Conservation (phyloP, 2,113 vertebrate genomes). For the Oplegnathus fasciatus region DNA sequence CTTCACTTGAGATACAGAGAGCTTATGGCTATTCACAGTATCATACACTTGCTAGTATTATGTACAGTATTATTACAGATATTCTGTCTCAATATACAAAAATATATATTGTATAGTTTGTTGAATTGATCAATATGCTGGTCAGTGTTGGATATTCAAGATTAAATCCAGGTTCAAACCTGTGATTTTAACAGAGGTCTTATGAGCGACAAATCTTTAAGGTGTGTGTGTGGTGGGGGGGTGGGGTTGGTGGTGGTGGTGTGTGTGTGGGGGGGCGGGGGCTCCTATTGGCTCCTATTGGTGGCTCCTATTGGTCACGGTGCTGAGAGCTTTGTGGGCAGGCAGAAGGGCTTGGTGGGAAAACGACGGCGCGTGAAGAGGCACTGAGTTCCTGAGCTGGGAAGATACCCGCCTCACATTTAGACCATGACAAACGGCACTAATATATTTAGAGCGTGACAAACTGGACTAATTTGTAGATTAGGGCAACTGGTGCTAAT, state of each 20-base stretch:
- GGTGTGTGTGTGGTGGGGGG: conserved; percentile 64
- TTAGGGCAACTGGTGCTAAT: conserved; percentile 89
- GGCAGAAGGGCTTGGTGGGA: conserved; percentile 88
- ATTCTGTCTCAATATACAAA: not conserved
- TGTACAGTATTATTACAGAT: not conserved
- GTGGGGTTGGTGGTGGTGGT: too few relatives aligned
- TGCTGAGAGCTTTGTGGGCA: conserved; percentile 88
- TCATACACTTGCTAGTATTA: not conserved
- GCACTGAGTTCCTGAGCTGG: conserved; percentile 84
- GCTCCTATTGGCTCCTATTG: conserved; percentile 86
- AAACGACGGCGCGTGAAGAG: conserved; percentile 85
- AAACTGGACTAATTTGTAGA: conserved; percentile 94
- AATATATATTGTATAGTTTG: not conserved
- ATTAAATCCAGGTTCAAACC: not conserved
- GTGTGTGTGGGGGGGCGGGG: conserved; percentile 85
- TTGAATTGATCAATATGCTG: too few relatives aligned
- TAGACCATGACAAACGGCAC: conserved; percentile 91
- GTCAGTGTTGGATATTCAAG: not conserved
- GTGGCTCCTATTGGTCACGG: conserved; percentile 87
- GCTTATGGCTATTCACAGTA: not conserved
- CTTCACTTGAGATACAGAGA: conserved; percentile 13
- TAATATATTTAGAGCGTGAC: conserved; percentile 92
- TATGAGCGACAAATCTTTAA: not conserved
- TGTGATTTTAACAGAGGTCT: not conserved
- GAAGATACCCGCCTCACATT: conserved; percentile 89